These are phyloP conservation scores for Pheosia tremula DNA, from an alignment of 2,888 invertebrate species.

Conservation along the genomic window DNA sequence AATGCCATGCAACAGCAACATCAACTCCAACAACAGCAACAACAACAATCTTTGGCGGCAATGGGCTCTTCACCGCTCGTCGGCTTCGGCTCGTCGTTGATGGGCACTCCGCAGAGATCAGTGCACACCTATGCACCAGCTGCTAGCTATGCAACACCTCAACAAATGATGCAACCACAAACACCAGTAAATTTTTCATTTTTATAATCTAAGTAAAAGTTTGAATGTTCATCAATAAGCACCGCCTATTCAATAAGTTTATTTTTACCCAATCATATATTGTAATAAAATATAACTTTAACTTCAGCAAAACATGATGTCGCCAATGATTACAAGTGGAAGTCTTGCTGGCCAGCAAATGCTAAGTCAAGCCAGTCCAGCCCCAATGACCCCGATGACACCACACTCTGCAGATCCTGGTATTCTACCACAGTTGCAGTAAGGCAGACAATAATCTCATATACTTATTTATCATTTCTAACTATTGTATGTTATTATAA, in stretches of 20 bases:
- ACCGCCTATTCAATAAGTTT: no score
- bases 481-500: neutral
- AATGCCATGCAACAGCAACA: constrained; percentile 94
- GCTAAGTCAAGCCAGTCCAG: constrained; percentile 88
- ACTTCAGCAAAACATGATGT: constrained; percentile 92
- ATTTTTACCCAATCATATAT: no score
- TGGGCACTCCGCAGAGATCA: constrained; percentile 88
- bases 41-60: constrained; percentile 80
- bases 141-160: constrained; percentile 90
- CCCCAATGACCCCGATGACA: constrained; percentile 95
- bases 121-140: constrained; percentile 91
- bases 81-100: constrained; percentile 85
- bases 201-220: neutral
- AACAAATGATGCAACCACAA: constrained; percentile 95
- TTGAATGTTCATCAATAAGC: no score
- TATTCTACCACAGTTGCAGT: constrained; percentile 97
- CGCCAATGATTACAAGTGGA: constrained; percentile 89
- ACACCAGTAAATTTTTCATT: constrained; percentile 87
- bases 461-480: neutral
- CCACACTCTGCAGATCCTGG: constrained; percentile 97
- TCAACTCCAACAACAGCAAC: constrained; percentile 86
- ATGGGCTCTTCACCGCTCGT: constrained; percentile 85
- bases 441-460: constrained; percentile 45
- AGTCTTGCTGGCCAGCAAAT: constrained; percentile 85
- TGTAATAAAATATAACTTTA: neutral